Evolutionary conservation across 2,113 vertebrate species (phyloP).

Genomic region (Pipra filicauda): DNA sequence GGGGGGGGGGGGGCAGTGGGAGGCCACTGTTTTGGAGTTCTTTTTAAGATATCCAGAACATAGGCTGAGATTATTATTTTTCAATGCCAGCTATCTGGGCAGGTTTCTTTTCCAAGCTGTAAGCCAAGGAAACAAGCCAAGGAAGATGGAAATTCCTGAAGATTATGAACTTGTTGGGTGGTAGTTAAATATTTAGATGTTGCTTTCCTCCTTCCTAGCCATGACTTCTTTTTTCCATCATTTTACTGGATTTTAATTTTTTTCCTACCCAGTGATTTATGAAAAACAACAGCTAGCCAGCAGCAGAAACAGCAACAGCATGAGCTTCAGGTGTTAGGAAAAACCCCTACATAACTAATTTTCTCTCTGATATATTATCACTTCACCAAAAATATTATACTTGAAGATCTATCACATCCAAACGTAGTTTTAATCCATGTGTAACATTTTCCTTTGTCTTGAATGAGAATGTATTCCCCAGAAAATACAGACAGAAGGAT

Average conservation of each 20-base stretch:
- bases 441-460: constrained; percentile 12
- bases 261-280: constrained; percentile 54
- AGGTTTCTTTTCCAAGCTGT: not conserved
- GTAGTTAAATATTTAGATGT: constrained; percentile 33
- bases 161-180: not conserved
- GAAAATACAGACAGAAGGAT: not conserved
- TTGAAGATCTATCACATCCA: constrained; percentile 21
- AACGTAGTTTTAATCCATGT: not conserved
- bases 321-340: constrained; percentile 65
- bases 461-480: not conserved
- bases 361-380: constrained; percentile 53
- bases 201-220: constrained; percentile 29
- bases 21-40: not conserved
- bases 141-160: constrained; percentile 40
- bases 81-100: not conserved
- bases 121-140: constrained; percentile 33
- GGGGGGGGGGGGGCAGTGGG: not conserved
- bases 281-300: constrained; percentile 56
- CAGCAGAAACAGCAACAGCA: constrained; percentile 48
- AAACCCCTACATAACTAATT: constrained; percentile 54
- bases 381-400: constrained; percentile 25
- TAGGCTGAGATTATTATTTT: not conserved
- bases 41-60: not conserved
- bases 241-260: constrained; percentile 35
- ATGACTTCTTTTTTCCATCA: constrained; percentile 32